Conservation (phyloP, 92 coral and sea anemone species). For the Epizoanthus stellaris region DNA sequence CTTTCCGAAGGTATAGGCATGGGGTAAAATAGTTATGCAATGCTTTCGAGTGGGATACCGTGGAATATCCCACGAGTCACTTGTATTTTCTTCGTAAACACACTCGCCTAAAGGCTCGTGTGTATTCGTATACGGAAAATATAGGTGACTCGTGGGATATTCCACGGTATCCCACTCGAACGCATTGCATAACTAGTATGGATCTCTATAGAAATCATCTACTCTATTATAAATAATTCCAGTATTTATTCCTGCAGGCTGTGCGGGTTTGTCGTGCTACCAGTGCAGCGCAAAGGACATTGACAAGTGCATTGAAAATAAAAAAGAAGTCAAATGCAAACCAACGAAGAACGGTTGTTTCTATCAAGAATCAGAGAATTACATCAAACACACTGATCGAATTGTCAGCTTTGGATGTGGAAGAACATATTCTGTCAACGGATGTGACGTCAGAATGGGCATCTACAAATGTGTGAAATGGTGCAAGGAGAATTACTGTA, state of each 20-base stretch:
- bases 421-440: slow-evolving; percentile 41
- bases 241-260: background rate
- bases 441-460: slow-evolving; percentile 68
- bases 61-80: no score
- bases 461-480: slow-evolving; percentile 50
- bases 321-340: slow-evolving; percentile 11
- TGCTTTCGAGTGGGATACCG: no score
- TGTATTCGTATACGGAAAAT: background rate
- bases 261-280: slow-evolving; percentile 11
- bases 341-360: slow-evolving; percentile 32
- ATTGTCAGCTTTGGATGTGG: slow-evolving; percentile 59
- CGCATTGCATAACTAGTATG: no score
- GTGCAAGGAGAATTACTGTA: slow-evolving; percentile 54
- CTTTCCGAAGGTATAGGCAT: no score
- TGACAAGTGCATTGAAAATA: slow-evolving; percentile 24
- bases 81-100: no score
- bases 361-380: slow-evolving; percentile 47
- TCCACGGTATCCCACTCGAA: no score
- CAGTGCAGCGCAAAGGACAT: slow-evolving; percentile 32
- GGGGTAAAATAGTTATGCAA: no score
- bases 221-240: background rate
- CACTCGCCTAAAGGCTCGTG: no score
- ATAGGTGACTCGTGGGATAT: background rate
- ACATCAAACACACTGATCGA: slow-evolving; percentile 42
- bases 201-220: background rate